These are phyloP conservation scores for Pimephales promelas DNA, from an alignment of 2,113 vertebrate genomes.

Conservation along the genomic window DNA sequence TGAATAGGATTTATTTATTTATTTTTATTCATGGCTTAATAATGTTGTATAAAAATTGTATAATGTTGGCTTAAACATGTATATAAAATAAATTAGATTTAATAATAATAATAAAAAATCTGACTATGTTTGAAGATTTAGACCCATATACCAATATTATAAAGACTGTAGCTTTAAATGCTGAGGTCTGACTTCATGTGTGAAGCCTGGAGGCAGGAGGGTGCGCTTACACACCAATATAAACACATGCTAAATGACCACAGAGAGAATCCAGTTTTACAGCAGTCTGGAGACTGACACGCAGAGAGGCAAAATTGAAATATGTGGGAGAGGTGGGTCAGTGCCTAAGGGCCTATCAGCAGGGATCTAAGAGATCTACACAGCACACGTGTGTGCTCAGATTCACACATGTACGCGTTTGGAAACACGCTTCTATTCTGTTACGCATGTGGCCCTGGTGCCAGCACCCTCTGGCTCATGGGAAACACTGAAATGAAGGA, in stretches of 20 bases:
- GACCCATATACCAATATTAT: not conserved
- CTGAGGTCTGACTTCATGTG: conserved; percentile 1
- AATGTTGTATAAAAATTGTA: too few species aligned
- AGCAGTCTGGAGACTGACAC: conserved; percentile 42
- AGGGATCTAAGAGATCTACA: conserved; percentile 41
- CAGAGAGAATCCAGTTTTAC: conserved; percentile 18
- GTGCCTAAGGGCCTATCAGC: conserved; percentile 51
- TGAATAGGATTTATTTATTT: not conserved
- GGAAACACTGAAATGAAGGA: conserved; percentile 22
- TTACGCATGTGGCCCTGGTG: not conserved
- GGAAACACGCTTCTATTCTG: not conserved
- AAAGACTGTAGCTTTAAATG: not conserved
- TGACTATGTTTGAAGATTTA: too few species aligned
- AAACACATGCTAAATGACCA: conserved; percentile 32
- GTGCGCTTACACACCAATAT: conserved; percentile 26
- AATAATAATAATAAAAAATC: too few species aligned
- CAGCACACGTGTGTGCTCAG: conserved; percentile 12
- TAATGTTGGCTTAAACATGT: too few species aligned
- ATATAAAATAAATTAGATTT: not conserved
- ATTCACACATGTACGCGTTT: conserved; percentile 18
- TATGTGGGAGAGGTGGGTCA: conserved; percentile 52
- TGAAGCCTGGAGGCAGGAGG: conserved; percentile 12
- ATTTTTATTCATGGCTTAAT: not conserved
- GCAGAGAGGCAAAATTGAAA: conserved; percentile 58
- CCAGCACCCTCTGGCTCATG: not conserved